phyloP scores from a whole-genome alignment of 2,113 vertebrate species.

The Podiceps cristatus region DNA sequence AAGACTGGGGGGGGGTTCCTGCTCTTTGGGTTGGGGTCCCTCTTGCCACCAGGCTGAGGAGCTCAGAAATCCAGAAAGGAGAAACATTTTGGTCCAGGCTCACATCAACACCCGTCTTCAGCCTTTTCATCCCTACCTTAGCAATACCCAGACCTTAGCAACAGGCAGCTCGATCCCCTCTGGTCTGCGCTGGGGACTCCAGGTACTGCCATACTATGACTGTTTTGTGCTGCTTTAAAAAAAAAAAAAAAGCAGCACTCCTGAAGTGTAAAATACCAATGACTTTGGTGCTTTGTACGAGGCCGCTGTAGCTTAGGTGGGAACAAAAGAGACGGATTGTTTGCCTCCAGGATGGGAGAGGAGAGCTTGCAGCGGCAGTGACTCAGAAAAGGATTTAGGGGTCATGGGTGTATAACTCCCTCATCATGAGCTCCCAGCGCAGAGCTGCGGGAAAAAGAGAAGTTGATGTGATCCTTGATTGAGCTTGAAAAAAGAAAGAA shows the following conservation, averaged over 20 bases:
- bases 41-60: not conserved
- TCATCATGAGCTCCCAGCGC: slow-evolving; percentile 39
- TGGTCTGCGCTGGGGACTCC: not conserved
- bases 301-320: not conserved
- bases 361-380: slow-evolving; percentile 15
- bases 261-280: not conserved
- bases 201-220: fast-evolving
- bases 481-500: not conserved
- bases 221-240: not conserved
- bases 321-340: slow-evolving; percentile 23
- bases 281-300: not conserved
- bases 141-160: not conserved
- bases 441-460: not conserved
- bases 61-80: not conserved
- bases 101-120: not conserved
- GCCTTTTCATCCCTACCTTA: not conserved
- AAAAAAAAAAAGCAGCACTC: not conserved
- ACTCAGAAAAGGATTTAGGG: slow-evolving; percentile 59
- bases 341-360: slow-evolving; percentile 46
- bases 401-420: slow-evolving; percentile 42
- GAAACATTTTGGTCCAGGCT: not conserved
- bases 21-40: not conserved
- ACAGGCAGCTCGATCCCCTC: fast-evolving
- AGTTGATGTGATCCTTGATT: slow-evolving; percentile 41
- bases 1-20: not conserved